Evolutionary conservation across 2,113 vertebrate genomes (phyloP), one percentile per base, ranked within the genome.

Genomic region (Pterocles orientalis): DNA sequence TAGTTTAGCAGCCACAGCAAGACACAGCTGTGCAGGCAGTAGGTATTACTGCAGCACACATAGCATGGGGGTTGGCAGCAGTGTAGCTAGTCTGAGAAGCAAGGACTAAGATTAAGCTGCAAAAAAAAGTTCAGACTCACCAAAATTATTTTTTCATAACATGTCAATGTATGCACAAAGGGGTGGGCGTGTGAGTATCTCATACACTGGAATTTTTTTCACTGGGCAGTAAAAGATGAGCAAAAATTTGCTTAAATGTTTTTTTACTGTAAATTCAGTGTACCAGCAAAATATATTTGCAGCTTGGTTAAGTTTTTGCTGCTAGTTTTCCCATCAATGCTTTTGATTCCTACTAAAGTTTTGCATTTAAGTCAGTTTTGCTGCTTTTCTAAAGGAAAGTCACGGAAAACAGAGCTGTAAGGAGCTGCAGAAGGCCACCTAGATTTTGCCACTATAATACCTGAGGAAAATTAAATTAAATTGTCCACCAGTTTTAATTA

Each of bases 371-470:
- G 36, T 84, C 84, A 82, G 66, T 71, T 72, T 90, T 97, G 29
- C 14, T 90, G 12, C 29, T 92, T 72, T 82, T 94, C 87, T 97
- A 88, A 90, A 82, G 15, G 45, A 31, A 86, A 83, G 13, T 72
- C 71, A 36, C 14, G 93, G 57, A 61, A 88, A 90, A 86, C 8
- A 71, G 43, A 76, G 5, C 8, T 80, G 7, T 18, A 69, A 53
- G 31, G 36, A 79, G 53, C 31, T 48, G 45, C 86, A 91, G 36
- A 20, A 75, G 8, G 29, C 36, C 68, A 82, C 57, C 69, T 81
- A 53, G 29, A 88, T 72, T 88, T 94, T 93, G 79, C 62, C 41
- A 94, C 84, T 86, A 58, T 82, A 94, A 88, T 80, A 96, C 90
- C 76, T 91, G 41, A 58, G 66, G 71, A 94, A 24, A 88, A 58